These are phyloP conservation scores for Pectinophora gossypiella DNA, from an alignment of 1,140 invertebrate species.

Conservation along the genomic window DNA sequence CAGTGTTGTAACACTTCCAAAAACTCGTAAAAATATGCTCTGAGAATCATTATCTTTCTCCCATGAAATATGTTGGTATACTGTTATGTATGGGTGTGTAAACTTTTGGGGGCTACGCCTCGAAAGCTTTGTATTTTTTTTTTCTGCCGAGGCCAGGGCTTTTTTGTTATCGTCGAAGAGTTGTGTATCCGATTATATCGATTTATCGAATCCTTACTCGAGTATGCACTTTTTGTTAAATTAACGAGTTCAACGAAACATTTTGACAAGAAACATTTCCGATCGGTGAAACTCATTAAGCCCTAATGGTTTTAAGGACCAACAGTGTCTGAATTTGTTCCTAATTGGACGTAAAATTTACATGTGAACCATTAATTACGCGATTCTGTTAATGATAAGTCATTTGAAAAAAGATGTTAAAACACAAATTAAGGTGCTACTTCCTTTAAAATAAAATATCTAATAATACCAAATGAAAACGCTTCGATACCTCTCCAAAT, in stretches of 20 bases:
- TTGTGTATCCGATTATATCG: constrained; percentile 22
- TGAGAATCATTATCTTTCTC: constrained; percentile 21
- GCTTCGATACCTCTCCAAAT: too few species aligned
- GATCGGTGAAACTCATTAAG: constrained; percentile 38
- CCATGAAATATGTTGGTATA: constrained; percentile 17
- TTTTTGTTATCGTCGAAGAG: constrained; percentile 4
- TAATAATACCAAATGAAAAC: too few species aligned
- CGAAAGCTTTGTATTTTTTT: background rate
- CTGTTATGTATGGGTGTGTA: constrained; percentile 17
- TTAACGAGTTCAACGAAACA: constrained; percentile 30
- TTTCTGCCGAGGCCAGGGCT: too few species aligned
- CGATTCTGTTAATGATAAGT: background rate
- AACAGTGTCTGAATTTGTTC: constrained; percentile 19
- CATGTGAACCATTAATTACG: background rate
- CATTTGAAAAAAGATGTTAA: background rate
- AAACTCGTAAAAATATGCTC: constrained; percentile 17
- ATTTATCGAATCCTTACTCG: constrained; percentile 18
- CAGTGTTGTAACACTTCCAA: constrained; percentile 23
- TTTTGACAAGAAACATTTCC: constrained; percentile 47
- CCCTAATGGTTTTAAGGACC: constrained; percentile 31
- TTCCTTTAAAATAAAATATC: background rate
- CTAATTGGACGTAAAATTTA: constrained; percentile 26
- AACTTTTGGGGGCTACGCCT: constrained; percentile 23
- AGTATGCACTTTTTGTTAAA: constrained; percentile 19
- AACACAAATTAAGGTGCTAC: background rate